phyloP scores from a whole-genome alignment of 2,888 invertebrate species.

The Xanthorhoe designata region DNA sequence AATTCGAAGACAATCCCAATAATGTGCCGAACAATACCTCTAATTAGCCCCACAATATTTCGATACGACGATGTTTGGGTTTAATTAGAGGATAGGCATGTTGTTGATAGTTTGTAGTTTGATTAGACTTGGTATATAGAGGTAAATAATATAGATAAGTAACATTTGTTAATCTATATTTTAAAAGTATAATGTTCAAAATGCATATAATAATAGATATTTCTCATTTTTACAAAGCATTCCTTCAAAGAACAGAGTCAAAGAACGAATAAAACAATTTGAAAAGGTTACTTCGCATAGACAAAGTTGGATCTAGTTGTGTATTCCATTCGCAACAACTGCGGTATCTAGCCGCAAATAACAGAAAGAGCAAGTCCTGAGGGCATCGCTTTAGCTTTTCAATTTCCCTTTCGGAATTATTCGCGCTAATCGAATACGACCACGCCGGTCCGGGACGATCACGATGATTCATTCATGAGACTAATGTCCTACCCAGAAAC shows the following conservation, averaged over 20 bases:
- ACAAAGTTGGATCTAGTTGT: slow-evolving; percentile 62
- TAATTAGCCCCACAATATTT: slow-evolving; percentile 65
- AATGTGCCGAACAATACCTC: slow-evolving; percentile 69
- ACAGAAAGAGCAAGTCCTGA: slow-evolving; percentile 84
- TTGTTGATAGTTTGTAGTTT: slow-evolving; percentile 9
- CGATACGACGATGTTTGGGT: slow-evolving; percentile 35
- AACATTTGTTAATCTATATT: too few species aligned
- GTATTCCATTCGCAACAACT: slow-evolving; percentile 69
- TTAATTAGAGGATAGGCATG: slow-evolving; percentile 18
- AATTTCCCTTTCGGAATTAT: slow-evolving; percentile 86
- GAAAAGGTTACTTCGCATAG: slow-evolving; percentile 42
- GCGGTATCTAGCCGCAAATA: slow-evolving; percentile 77
- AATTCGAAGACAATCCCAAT: slow-evolving; percentile 78
- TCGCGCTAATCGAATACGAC: slow-evolving; percentile 84
- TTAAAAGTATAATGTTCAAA: too few species aligned
- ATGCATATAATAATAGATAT: neutral
- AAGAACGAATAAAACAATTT: slow-evolving; percentile 29
- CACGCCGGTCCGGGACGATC: slow-evolving; percentile 67
- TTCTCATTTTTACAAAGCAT: neutral
- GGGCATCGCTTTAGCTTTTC: slow-evolving; percentile 85
- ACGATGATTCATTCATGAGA: slow-evolving; percentile 84
- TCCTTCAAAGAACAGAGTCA: slow-evolving; percentile 5
- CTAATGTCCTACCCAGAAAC: slow-evolving; percentile 76
- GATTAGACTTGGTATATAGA: slow-evolving; percentile 5
- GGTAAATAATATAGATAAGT: too few species aligned